Conservation (phyloP, 2,113 vertebrate species). For the Vulpes vulpes region DNA sequence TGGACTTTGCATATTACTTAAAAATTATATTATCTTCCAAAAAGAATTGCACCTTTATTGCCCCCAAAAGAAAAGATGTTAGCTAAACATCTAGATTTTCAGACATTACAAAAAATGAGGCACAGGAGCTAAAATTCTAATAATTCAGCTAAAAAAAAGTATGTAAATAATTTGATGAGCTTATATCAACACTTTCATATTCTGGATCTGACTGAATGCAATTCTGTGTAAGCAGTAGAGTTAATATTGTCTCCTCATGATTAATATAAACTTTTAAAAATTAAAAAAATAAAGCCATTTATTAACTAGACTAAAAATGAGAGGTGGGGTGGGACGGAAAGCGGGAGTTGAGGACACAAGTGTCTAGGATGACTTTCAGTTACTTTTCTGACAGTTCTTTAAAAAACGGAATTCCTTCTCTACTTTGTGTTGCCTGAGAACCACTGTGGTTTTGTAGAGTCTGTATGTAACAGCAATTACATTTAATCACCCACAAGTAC, state of each 20-base stretch:
- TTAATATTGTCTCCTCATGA: conserved; percentile 59
- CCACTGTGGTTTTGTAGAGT: conserved; percentile 84
- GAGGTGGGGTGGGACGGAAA: neutral
- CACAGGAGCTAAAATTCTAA: conserved; percentile 72
- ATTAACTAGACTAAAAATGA: conserved; percentile 62
- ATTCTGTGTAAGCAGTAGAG: conserved; percentile 74
- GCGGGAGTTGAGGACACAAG: conserved; percentile 71
- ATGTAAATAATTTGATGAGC: conserved; percentile 68
- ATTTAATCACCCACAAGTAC: conserved; percentile 81
- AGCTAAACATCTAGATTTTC: conserved; percentile 52
- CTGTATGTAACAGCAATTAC: conserved; percentile 84
- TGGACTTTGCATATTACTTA: conserved; percentile 80
- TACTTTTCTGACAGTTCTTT: conserved; percentile 65
- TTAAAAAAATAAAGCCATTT: conserved; percentile 81
- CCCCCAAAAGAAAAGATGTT: conserved; percentile 59
- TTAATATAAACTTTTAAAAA: conserved; percentile 73
- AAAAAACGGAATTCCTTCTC: conserved; percentile 73
- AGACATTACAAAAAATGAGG: conserved; percentile 55
- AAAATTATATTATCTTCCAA: conserved; percentile 75
- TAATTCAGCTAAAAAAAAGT: conserved; percentile 52
- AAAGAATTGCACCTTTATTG: conserved; percentile 67
- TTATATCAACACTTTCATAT: conserved; percentile 74
- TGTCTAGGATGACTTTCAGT: conserved; percentile 68
- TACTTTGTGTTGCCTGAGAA: conserved; percentile 86
- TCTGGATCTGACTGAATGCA: conserved; percentile 76